These are phyloP conservation scores for Prunella himalayana DNA, from an alignment of 2,113 vertebrate species.

Conservation along the genomic window DNA sequence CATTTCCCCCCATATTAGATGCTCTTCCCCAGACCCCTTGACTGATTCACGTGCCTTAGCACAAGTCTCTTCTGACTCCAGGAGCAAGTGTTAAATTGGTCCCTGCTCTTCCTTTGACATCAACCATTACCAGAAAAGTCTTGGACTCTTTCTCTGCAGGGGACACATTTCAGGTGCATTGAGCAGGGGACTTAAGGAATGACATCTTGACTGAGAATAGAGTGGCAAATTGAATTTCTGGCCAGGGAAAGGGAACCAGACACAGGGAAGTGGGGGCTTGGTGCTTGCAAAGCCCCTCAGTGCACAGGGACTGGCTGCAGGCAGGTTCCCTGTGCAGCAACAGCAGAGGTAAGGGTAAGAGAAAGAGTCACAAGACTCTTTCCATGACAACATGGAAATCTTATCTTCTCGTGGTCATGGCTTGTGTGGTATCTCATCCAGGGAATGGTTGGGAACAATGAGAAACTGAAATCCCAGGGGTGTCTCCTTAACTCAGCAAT, in stretches of 20 bases:
- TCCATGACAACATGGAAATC: neutral
- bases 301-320: neutral
- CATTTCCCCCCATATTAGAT: neutral
- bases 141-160: neutral
- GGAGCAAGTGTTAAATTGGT: neutral
- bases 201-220: neutral
- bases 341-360: neutral
- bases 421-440: neutral
- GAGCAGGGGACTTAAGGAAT: neutral
- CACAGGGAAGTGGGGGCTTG: neutral
- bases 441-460: neutral
- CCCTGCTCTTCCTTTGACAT: neutral
- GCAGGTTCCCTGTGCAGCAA: neutral
- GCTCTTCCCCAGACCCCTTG: neutral
- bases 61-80: neutral
- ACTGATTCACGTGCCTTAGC: neutral
- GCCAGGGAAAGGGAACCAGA: neutral
- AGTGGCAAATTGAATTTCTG: neutral
- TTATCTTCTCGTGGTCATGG: neutral
- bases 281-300: neutral
- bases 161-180: neutral
- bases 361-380: neutral
- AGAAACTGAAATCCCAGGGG: neutral
- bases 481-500: neutral
- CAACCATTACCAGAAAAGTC: fast-evolving